These are phyloP conservation scores for Toxotes chatareus DNA, from an alignment of 2,113 vertebrate species.

Conservation along the genomic window DNA sequence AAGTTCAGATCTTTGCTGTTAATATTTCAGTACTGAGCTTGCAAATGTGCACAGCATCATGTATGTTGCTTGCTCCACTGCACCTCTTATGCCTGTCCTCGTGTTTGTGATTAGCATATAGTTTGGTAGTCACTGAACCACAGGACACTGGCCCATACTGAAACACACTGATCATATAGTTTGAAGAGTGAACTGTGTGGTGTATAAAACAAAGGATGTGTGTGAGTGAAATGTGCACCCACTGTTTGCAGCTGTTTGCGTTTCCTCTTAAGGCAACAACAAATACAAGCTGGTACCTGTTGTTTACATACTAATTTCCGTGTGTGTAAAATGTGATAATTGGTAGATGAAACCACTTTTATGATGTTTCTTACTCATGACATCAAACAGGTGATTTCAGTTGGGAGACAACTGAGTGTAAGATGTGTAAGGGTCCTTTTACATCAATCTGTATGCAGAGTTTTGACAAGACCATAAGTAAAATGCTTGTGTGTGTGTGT, in stretches of 20 bases:
- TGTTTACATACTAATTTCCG: slow-evolving; percentile 4
- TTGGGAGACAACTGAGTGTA: not conserved
- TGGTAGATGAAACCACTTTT: slow-evolving; percentile 1
- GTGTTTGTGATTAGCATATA: slow-evolving; percentile 36
- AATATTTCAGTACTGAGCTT: slow-evolving; percentile 25
- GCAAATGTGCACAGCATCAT: slow-evolving; percentile 28
- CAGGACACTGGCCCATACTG: not conserved
- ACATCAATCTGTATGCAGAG: slow-evolving; percentile 24
- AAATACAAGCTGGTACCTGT: slow-evolving; percentile 15
- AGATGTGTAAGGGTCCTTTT: slow-evolving; percentile 23
- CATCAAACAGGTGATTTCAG: slow-evolving; percentile 23
- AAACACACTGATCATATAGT: slow-evolving; percentile 18
- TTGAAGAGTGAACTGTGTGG: slow-evolving; percentile 4
- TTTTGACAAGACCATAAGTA: slow-evolving; percentile 1
- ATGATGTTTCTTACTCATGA: not conserved
- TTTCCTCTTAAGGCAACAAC: slow-evolving; percentile 2
- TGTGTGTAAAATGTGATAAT: not conserved
- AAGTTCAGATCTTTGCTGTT: slow-evolving; percentile 13
- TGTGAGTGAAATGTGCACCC: not conserved
- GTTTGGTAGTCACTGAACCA: slow-evolving; percentile 17
- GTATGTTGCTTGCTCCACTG: slow-evolving; percentile 26
- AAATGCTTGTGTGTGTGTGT: slow-evolving; percentile 12
- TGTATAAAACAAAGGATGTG: not conserved
- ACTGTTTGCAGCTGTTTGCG: slow-evolving; percentile 26
- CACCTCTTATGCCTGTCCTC: slow-evolving; percentile 37